phyloP scores from a whole-genome alignment of 2,113 vertebrate species.

The Psilopsiagon aymara region DNA sequence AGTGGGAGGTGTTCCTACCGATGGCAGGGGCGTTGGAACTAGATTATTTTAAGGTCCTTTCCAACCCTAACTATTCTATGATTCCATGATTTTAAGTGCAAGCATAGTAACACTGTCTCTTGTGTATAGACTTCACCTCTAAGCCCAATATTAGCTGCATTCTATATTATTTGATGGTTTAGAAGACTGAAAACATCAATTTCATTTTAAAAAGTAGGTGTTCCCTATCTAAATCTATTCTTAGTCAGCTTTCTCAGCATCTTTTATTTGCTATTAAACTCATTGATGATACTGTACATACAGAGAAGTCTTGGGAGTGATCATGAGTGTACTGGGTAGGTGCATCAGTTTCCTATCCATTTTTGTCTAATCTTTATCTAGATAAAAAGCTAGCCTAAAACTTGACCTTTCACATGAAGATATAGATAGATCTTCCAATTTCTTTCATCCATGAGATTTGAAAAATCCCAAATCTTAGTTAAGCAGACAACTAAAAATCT shows the following conservation, averaged over 20 bases:
- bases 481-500: background rate
- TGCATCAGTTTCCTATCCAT: background rate
- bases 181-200: background rate
- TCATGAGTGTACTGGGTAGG: too few relatives aligned
- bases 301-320: background rate
- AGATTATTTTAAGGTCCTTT: too few relatives aligned
- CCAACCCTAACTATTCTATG: too few relatives aligned
- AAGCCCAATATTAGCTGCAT: background rate
- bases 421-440: background rate
- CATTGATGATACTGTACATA: background rate
- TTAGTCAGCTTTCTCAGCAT: background rate
- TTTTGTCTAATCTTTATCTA: background rate
- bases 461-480: background rate
- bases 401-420: background rate
- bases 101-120: background rate
- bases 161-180: background rate
- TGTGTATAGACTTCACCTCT: background rate
- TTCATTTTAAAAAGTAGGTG: background rate
- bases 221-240: background rate
- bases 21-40: too few relatives aligned
- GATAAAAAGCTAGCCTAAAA: background rate
- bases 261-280: background rate
- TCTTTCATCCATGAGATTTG: background rate
- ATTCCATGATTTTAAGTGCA: background rate
- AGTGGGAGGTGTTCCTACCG: too few relatives aligned